These are phyloP conservation scores for Drosophila nigromelanica DNA, from an alignment of 1,140 invertebrate species.

Conservation along the genomic window DNA sequence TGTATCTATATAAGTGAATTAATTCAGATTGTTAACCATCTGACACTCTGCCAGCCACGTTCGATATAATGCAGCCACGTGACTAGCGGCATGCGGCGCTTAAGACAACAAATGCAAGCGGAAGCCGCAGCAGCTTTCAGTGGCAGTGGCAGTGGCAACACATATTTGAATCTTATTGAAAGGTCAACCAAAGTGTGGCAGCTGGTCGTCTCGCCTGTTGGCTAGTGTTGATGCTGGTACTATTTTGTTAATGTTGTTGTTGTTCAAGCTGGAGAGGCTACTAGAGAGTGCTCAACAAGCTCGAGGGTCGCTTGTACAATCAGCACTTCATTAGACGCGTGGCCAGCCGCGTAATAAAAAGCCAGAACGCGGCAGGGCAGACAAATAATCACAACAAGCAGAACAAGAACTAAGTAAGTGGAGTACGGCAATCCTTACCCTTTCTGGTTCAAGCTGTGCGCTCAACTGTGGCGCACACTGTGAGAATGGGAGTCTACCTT, in stretches of 20 bases:
- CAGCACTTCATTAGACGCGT: conserved; percentile 79
- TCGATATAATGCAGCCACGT: conserved; percentile 30
- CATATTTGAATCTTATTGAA: conserved; percentile 66
- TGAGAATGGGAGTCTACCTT: conserved; percentile 15
- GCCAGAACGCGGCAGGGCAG: conserved; percentile 14
- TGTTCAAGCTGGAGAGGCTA: conserved; percentile 14
- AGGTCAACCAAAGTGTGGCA: conserved; percentile 75
- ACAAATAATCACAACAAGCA: conserved; percentile 26
- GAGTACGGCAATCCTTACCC: conserved; percentile 8
- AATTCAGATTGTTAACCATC: conserved; percentile 16
- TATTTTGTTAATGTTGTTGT: conserved; percentile 25
- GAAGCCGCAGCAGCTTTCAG: conserved; percentile 39
- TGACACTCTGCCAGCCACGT: conserved; percentile 1
- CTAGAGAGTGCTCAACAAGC: conserved; percentile 43
- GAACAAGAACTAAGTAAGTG: conserved; percentile 8
- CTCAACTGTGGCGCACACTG: conserved; percentile 23
- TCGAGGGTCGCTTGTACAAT: conserved; percentile 48
- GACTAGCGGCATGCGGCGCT: conserved; percentile 54
- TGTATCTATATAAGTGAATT: conserved; percentile 1
- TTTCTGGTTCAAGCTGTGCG: conserved; percentile 32
- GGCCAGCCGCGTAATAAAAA: conserved; percentile 45
- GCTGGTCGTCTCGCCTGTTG: conserved; percentile 22
- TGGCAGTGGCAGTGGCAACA: conserved; percentile 21
- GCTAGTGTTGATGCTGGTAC: conserved; percentile 12
- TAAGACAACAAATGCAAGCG: conserved; percentile 61